Percentiles rank a stretch among this genome's conserved stretches.
These are phyloP conservation scores for Petrocephalus zakoni DNA, from an alignment of 2,113 vertebrate species.

Conservation along the genomic window DNA sequence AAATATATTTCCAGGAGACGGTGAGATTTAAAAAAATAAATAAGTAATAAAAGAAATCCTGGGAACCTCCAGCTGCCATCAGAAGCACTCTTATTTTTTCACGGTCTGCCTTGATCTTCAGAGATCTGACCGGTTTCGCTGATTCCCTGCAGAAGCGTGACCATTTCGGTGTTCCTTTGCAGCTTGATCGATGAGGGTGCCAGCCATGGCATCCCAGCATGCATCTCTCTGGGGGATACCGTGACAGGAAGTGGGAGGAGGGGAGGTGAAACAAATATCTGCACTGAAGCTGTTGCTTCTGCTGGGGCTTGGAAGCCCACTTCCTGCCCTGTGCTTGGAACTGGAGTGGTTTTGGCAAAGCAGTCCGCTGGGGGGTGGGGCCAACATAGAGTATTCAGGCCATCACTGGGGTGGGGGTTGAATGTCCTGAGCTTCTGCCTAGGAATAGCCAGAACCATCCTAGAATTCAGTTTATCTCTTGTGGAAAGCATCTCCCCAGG, in stretches of 20 bases:
- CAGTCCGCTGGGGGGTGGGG: not conserved
- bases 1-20: slow-evolving; percentile 22
- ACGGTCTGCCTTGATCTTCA: slow-evolving; percentile 51
- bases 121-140: slow-evolving; percentile 39
- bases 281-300: not conserved
- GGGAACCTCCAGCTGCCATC: slow-evolving; percentile 42
- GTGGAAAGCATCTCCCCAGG: not conserved
- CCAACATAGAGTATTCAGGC: not conserved
- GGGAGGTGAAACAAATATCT: not conserved
- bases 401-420: not conserved
- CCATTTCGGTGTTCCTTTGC: slow-evolving; percentile 47
- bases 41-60: not conserved
- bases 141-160: slow-evolving; percentile 30
- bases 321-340: not conserved
- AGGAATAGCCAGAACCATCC: not conserved
- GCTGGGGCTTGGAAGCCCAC: not conserved
- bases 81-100: slow-evolving; percentile 50
- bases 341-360: not conserved
- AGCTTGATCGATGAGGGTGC: slow-evolving; percentile 50
- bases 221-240: slow-evolving; percentile 25
- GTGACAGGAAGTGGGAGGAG: not conserved
- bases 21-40: slow-evolving; percentile 10
- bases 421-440: not conserved
- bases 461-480: not conserved
- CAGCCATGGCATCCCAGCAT: slow-evolving; percentile 38